Evolutionary conservation across 2,888 invertebrate genomes (phyloP), one percentile per base, ranked within the genome.

Genomic region (Caenorhabditis macrosperma): DNA sequence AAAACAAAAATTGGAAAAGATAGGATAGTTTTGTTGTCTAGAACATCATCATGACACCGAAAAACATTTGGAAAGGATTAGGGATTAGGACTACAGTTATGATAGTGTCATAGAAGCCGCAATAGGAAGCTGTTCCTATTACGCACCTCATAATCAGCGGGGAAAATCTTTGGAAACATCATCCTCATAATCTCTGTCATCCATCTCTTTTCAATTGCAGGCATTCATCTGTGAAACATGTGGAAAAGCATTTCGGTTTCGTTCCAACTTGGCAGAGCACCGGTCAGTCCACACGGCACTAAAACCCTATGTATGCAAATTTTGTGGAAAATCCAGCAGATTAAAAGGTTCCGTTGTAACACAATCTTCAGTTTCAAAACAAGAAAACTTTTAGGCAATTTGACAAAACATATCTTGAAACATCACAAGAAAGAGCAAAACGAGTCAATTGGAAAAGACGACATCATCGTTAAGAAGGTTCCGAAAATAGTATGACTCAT

Each of bases 341-440:
- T 86, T 90, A 30, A 90, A 90, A 82, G 90, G 90, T 90, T 63
- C 50, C 30, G 33, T 75, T 52, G 35, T 60, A 48, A 24, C 5
- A 2, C 15, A 22, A n/a, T 38, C 24, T 1, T 22, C 20, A 15
- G 12, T 60, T 12, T 15, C 48, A 12, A 24, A 44, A 54, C 22
- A 22, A 59, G 28, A 41, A 20, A 35, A 22, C 55, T 82, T 87
- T 30, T 82, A 90, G 90, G 90, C 24, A 90, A 90, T 67, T 85
- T 90, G 22, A 90, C 90, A 44, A 90, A 90, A 63, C 90, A 90
- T 81, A 90, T 90, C 52, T 81, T 91, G 60, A 90, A 90, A 69
- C 90, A 90, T 78, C 90, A 90, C 82, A 90, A 90, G 66, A 82
- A 84, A 68, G 90, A 90, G 69, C 87, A 88, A 41, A 86, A 81